A percentile compares a stretch with the other conserved stretches of the same genome.
phyloP scores from a whole-genome alignment of 2,113 vertebrate species.

The Rhea pennata region DNA sequence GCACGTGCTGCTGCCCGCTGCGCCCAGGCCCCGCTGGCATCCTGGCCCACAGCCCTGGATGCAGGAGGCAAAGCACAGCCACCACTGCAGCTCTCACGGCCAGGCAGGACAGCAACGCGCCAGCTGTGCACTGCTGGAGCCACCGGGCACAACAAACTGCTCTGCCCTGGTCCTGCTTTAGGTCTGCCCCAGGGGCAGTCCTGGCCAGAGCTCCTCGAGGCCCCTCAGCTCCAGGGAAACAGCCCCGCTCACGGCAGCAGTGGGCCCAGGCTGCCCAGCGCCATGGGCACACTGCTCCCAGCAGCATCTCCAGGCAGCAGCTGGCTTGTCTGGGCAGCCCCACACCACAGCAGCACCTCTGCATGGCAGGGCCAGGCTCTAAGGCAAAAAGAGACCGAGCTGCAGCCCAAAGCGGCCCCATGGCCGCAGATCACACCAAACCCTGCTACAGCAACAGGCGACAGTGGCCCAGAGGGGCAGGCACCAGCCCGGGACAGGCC shows the following conservation, averaged over 20 bases:
- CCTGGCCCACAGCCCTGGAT: background rate
- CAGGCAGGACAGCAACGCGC: accelerated
- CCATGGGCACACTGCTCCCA: no score
- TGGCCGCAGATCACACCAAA: background rate
- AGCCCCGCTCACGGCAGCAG: no score
- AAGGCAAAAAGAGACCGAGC: accelerated
- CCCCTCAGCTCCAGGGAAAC: no score
- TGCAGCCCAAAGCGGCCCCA: background rate
- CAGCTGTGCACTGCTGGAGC: accelerated
- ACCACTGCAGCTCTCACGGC: accelerated
- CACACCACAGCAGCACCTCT: background rate
- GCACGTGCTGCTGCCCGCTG: slow-evolving; percentile 37
- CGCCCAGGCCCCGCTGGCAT: background rate
- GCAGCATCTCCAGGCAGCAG: no score
- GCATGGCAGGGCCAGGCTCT: background rate
- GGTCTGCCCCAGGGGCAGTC: no score
- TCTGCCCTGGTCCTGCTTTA: background rate
- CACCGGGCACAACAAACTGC: background rate
- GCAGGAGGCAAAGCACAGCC: background rate
- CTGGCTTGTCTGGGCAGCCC: no score
- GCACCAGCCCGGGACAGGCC: background rate
- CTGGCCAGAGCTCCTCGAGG: no score
- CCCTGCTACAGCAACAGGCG: accelerated
- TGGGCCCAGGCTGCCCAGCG: no score
- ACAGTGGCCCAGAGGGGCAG: background rate